phyloP scores from a whole-genome alignment of 2,888 invertebrate species.

The Eulithis testata region DNA sequence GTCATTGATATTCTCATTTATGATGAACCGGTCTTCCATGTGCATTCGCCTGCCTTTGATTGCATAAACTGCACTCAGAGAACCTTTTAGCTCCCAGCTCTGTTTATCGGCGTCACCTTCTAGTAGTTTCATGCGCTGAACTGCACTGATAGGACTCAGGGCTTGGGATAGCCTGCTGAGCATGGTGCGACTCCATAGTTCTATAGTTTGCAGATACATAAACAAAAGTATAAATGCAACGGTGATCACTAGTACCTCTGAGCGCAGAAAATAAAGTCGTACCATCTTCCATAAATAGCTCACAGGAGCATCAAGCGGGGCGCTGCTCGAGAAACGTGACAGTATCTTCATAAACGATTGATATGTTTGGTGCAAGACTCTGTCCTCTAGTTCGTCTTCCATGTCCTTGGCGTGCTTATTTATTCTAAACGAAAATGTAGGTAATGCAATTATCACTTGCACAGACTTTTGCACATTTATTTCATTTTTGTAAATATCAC shows the following conservation, averaged over 20 bases:
- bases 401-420: slow-evolving; percentile 76
- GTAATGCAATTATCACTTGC: slow-evolving; percentile 11
- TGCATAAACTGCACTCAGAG: slow-evolving; percentile 93
- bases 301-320: slow-evolving; percentile 90
- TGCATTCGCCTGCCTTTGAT: slow-evolving; percentile 94
- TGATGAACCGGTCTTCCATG: slow-evolving; percentile 97
- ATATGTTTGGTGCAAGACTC: slow-evolving; percentile 94
- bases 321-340: slow-evolving; percentile 92
- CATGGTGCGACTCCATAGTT: slow-evolving; percentile 91
- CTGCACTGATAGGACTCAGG: slow-evolving; percentile 86
- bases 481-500: slow-evolving; percentile 25
- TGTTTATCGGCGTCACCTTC: slow-evolving; percentile 83
- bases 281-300: slow-evolving; percentile 92
- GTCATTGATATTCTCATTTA: slow-evolving; percentile 93
- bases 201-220: slow-evolving; percentile 92
- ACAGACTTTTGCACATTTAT: slow-evolving; percentile 1
- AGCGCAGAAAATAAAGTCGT: slow-evolving; percentile 90
- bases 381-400: slow-evolving; percentile 97
- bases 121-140: slow-evolving; percentile 84
- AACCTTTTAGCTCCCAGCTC: slow-evolving; percentile 91
- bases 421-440: slow-evolving; percentile 2
- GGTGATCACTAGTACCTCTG: slow-evolving; percentile 91
- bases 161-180: slow-evolving; percentile 89
- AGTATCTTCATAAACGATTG: slow-evolving; percentile 93
- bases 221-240: slow-evolving; percentile 88